Evolutionary conservation across 2,797 vertebrate species (phyloP).

Genomic region (Telmatherina bonti): DNA sequence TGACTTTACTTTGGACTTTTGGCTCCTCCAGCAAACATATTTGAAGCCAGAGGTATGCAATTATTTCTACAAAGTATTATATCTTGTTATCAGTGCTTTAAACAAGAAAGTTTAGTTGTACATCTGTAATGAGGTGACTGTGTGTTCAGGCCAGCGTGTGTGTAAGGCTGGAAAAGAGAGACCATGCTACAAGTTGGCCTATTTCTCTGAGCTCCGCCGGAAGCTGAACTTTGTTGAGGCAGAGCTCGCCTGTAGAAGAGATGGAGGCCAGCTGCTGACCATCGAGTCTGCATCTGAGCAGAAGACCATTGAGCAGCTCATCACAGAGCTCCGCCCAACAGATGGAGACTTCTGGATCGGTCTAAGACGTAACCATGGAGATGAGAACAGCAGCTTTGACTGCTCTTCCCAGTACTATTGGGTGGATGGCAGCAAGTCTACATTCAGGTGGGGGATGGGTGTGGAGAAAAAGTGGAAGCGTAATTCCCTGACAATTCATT

Average conservation of each 20-base stretch:
- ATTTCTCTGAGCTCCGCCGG: conserved; percentile 88
- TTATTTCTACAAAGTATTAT: not conserved
- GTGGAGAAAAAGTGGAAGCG: not conserved
- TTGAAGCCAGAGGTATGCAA: conserved; percentile 77
- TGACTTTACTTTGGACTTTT: conserved; percentile 35
- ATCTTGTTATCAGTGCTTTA: not conserved
- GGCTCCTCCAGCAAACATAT: conserved; percentile 70
- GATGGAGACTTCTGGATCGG: conserved; percentile 99
- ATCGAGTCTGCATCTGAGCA: conserved; percentile 90
- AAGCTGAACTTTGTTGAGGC: conserved; percentile 89
- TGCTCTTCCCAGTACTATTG: conserved; percentile 90
- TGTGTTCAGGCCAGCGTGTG: conserved; percentile 86
- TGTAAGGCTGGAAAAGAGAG: conserved; percentile 87
- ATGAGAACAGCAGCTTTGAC: conserved; percentile 80
- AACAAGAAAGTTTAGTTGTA: not conserved
- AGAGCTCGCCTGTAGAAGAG: conserved; percentile 83
- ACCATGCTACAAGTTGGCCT: conserved; percentile 94
- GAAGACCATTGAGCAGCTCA: conserved; percentile 87
- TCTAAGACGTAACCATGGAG: conserved; percentile 84
- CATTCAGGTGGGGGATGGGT: conserved; percentile 73
- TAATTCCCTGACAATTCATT: not conserved
- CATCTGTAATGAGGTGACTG: not conserved
- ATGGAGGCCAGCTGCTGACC: conserved; percentile 90
- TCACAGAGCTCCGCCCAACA: conserved; percentile 86
- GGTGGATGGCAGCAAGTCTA: conserved; percentile 87